These are phyloP conservation scores for Thaumetopoea pityocampa DNA, from an alignment of 1,140 invertebrate species.

Conservation along the genomic window DNA sequence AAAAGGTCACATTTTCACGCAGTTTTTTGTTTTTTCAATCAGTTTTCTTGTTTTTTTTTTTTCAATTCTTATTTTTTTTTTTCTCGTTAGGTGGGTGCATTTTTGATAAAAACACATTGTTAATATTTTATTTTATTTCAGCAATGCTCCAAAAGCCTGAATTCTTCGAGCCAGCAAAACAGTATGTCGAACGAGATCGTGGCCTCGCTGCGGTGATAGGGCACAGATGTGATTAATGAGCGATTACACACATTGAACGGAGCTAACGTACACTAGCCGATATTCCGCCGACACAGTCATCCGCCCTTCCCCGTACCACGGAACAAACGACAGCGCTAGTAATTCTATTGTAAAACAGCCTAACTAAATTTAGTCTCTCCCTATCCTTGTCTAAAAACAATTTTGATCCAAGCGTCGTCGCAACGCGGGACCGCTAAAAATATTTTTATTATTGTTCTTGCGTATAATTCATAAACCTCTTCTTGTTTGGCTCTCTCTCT, in stretches of 20 bases:
- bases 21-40: too few species aligned
- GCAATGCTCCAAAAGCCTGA: constrained; percentile 72
- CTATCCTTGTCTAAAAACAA: too few species aligned
- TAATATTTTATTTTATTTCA: constrained; percentile 44
- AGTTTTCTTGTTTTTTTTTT: constrained; percentile 6
- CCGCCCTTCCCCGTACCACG: constrained; percentile 8
- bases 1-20: too few species aligned
- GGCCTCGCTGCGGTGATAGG: constrained; percentile 71
- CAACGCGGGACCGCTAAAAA: too few species aligned
- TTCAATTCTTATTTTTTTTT: constrained; percentile 5
- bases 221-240: constrained; percentile 43
- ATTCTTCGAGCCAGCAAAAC: constrained; percentile 69
- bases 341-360: too few species aligned
- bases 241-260: constrained; percentile 38
- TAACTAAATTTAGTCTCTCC: too few species aligned
- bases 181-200: constrained; percentile 71
- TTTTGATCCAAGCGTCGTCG: too few species aligned
- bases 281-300: constrained; percentile 24
- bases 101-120: constrained; percentile 4
- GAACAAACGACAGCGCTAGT: too few species aligned
- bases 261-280: constrained; percentile 50
- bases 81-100: constrained; percentile 2
- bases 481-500: too few species aligned
- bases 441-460: too few species aligned
- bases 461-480: too few species aligned